A percentile compares a stretch with the other conserved stretches of the same genome.
These are phyloP conservation scores for Mystacornis crossleyi DNA, from an alignment of 2,113 vertebrate species.

Conservation along the genomic window DNA sequence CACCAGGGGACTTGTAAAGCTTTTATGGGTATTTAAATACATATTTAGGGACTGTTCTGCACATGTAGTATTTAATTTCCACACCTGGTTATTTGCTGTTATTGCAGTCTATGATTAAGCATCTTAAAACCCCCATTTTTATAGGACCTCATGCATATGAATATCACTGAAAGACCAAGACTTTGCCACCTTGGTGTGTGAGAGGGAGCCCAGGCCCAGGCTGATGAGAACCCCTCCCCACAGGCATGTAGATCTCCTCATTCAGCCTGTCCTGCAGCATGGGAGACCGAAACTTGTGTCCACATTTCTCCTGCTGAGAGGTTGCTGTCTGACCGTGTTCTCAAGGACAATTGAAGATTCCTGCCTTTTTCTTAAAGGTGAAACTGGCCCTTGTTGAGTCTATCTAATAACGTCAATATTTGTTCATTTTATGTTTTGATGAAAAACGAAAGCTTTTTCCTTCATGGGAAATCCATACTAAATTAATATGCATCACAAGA, in stretches of 20 bases:
- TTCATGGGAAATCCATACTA: not conserved
- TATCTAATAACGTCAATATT: not conserved
- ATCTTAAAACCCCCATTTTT: conserved; percentile 19
- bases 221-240: not conserved
- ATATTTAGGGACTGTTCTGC: conserved; percentile 37
- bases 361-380: not conserved
- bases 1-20: conserved; percentile 23
- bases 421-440: not conserved
- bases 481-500: not conserved
- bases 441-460: not conserved
- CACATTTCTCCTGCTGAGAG: not conserved
- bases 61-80: conserved; percentile 36
- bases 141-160: not conserved
- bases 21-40: conserved; percentile 38
- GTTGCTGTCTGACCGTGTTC: rapidly evolving
- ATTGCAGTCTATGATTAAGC: conserved; percentile 45
- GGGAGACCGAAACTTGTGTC: rapidly evolving
- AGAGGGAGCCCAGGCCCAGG: not conserved
- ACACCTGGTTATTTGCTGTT: conserved; percentile 58
- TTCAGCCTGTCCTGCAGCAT: rapidly evolving
- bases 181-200: not conserved
- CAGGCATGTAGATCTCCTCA: not conserved
- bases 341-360: not conserved
- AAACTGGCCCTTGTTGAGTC: not conserved
- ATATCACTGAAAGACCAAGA: conserved; percentile 6